phyloP scores from a whole-genome alignment of 2,797 vertebrate species.

The Macropus fuliginosus region DNA sequence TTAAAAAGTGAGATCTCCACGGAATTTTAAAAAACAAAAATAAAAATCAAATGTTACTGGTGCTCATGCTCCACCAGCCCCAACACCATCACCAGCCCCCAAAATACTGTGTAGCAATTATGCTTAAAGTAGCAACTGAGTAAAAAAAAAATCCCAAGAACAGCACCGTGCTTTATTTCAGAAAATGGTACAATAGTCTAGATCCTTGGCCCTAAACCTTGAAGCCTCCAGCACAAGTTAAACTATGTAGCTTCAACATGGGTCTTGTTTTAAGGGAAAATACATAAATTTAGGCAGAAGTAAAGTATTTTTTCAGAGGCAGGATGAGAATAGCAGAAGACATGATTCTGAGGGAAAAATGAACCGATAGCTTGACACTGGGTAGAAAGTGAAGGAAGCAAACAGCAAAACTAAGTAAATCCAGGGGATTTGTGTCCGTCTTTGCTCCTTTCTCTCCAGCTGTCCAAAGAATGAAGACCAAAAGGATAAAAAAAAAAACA shows the following conservation, averaged over 20 bases:
- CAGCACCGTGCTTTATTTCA: slow-evolving; percentile 62
- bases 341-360: background rate
- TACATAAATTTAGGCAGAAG: background rate
- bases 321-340: background rate
- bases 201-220: background rate
- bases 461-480: background rate
- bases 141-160: background rate
- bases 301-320: background rate
- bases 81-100: background rate
- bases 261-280: background rate
- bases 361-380: background rate
- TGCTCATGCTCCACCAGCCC: background rate
- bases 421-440: background rate
- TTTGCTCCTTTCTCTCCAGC: background rate
- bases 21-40: background rate
- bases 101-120: background rate
- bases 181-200: background rate
- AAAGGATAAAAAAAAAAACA: background rate
- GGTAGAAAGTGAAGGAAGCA: background rate
- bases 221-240: background rate
- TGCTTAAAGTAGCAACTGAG: background rate
- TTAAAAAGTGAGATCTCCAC: background rate
- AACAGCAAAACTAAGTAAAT: background rate
- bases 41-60: background rate
- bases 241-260: background rate